A percentile compares a stretch with the other conserved stretches of the same genome.
These are phyloP conservation scores for Syngnathus floridae DNA, from an alignment of 2,113 vertebrate genomes.

Conservation along the genomic window DNA sequence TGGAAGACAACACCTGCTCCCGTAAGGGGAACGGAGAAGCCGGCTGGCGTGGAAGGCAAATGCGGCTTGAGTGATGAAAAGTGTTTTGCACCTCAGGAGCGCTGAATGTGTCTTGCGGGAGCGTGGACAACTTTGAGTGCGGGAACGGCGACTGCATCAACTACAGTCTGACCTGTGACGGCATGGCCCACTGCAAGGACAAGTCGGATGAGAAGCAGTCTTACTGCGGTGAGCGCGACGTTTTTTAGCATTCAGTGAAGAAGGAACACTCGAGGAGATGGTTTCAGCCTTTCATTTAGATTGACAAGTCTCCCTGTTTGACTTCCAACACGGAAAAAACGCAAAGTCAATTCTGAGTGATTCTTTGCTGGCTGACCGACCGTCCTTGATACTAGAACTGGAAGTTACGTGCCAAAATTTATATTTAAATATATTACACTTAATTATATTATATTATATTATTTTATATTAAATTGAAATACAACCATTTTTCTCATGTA, in stretches of 20 bases:
- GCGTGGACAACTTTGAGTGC: constrained; percentile 87
- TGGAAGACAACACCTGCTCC: constrained; percentile 85
- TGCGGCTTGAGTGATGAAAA: neutral
- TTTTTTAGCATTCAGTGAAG: neutral
- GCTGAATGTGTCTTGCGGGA: constrained; percentile 82
- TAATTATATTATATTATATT: too few relatives aligned
- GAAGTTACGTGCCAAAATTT: too few relatives aligned
- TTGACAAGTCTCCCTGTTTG: neutral
- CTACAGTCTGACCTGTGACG: constrained; percentile 88
- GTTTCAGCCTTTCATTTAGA: neutral
- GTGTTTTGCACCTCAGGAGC: constrained; percentile 57
- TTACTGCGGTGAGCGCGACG: constrained; percentile 80
- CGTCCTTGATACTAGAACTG: too few relatives aligned
- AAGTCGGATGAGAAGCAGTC: constrained; percentile 96
- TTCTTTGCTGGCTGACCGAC: too few relatives aligned
- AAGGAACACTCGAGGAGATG: too few relatives aligned
- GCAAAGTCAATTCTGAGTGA: neutral
- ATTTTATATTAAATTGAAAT: too few relatives aligned
- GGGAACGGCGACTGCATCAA: constrained; percentile 91
- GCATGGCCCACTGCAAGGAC: constrained; percentile 91
- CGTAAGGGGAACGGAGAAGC: neutral
- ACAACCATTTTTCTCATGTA: too few relatives aligned
- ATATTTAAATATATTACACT: too few relatives aligned
- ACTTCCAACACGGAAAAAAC: neutral
- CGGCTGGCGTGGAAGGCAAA: neutral